A percentile compares a stretch with the other conserved stretches of the same genome.
These are phyloP conservation scores for Epizoanthus rinbou DNA, from an alignment of 92 coral and sea anemone genomes.

Conservation along the genomic window DNA sequence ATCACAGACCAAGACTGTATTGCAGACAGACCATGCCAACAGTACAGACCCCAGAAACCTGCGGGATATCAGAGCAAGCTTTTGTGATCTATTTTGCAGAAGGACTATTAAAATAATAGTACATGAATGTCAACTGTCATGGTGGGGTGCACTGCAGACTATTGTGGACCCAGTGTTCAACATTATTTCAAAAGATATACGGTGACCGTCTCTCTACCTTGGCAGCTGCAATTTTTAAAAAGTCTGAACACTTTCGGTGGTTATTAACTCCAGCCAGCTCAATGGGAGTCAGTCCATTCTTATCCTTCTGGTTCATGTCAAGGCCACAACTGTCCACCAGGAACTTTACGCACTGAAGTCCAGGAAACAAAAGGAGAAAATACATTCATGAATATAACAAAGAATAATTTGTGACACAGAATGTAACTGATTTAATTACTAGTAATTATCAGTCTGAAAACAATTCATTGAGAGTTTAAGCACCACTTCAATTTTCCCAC, in stretches of 20 bases:
- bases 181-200: not conserved
- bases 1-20: not conserved
- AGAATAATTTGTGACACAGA: too few species aligned
- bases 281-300: constrained; percentile 53
- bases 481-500: too few species aligned
- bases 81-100: too few species aligned
- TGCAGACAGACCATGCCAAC: constrained; percentile 2
- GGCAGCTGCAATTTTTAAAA: constrained; percentile 68
- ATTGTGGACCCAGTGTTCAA: not conserved
- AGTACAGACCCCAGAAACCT: not conserved
- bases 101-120: too few species aligned
- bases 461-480: too few species aligned
- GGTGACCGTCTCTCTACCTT: constrained; percentile 60
- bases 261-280: constrained; percentile 68
- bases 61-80: too few species aligned
- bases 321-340: constrained; percentile 63
- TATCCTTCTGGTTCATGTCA: constrained; percentile 61
- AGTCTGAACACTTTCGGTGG: constrained; percentile 67
- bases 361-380: not conserved
- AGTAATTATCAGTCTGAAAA: too few species aligned
- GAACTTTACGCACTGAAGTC: constrained; percentile 63
- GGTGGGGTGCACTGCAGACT: too few species aligned
- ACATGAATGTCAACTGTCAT: too few species aligned
- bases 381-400: too few species aligned
- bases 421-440: too few species aligned